phyloP scores from a whole-genome alignment of 2,113 vertebrate genomes.

The Phylloscopus whistleri region DNA sequence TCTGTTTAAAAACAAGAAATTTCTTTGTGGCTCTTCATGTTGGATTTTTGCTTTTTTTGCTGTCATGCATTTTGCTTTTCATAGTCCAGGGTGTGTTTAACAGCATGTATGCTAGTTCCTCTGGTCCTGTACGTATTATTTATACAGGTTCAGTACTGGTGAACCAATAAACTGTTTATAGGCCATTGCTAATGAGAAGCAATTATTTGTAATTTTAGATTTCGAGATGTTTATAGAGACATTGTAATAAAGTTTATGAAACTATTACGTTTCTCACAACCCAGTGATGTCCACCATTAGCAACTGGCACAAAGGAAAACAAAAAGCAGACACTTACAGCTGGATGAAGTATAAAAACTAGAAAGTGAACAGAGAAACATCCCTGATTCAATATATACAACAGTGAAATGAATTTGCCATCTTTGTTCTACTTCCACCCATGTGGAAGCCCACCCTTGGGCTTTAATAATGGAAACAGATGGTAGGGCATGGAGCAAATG shows the following conservation, averaged over 20 bases:
- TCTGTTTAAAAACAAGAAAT: not conserved
- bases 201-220: conserved; percentile 48
- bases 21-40: not conserved
- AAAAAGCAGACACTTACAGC: not conserved
- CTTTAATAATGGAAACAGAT: conserved; percentile 6
- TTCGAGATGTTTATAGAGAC: conserved; percentile 13
- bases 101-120: not conserved
- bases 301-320: not conserved
- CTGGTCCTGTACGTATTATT: not conserved
- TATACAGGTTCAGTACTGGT: conserved; percentile 39
- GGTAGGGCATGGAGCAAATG: not conserved
- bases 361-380: not conserved
- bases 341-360: not conserved
- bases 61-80: not conserved
- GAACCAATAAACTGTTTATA: conserved; percentile 59
- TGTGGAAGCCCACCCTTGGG: not conserved
- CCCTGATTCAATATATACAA: not conserved
- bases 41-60: not conserved
- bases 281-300: not conserved
- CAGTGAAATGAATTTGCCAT: not conserved
- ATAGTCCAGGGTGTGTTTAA: not conserved
- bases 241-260: conserved; percentile 4
- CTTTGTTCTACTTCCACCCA: not conserved
- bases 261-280: not conserved
- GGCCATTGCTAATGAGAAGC: conserved; percentile 43